Conservation (phyloP, 2,113 vertebrate genomes). For the Hypomesus transpacificus region DNA sequence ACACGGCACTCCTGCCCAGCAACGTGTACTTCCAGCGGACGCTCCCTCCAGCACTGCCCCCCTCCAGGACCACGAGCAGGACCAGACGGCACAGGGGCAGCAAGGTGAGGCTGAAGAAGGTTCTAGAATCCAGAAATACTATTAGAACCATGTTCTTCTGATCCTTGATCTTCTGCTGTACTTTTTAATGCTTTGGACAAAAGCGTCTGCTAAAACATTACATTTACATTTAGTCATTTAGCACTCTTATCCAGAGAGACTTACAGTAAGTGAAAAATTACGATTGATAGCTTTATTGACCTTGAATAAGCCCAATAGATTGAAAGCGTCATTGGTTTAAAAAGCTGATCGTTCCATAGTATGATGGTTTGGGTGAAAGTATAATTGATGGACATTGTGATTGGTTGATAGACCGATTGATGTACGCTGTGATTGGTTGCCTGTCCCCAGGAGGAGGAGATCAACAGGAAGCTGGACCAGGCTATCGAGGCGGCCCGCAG, state of each 20-base stretch:
- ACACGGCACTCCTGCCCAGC: slow-evolving; percentile 69
- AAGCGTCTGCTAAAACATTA: too few relatives aligned
- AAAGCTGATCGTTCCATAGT: too few relatives aligned
- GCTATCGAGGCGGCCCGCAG: slow-evolving; percentile 79
- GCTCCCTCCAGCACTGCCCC: slow-evolving; percentile 7
- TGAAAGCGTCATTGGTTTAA: too few relatives aligned
- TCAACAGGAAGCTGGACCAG: slow-evolving; percentile 79
- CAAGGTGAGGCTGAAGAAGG: slow-evolving; percentile 46
- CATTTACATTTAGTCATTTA: too few relatives aligned
- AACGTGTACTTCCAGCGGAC: slow-evolving; percentile 59
- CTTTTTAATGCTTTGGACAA: too few relatives aligned
- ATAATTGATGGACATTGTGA: neutral
- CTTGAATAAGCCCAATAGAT: too few relatives aligned
- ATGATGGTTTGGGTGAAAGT: neutral
- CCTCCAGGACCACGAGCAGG: slow-evolving; percentile 37
- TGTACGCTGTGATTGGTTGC: neutral
- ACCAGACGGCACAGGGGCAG: slow-evolving; percentile 36
- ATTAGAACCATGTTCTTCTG: too few relatives aligned
- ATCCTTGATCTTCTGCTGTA: too few relatives aligned
- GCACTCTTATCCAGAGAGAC: too few relatives aligned
- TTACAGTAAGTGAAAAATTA: neutral
- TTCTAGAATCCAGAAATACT: too few relatives aligned
- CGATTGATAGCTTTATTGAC: neutral
- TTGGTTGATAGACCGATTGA: neutral
- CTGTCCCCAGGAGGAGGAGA: slow-evolving; percentile 65